Base-by-base conservation (phyloP, 1,140 invertebrate genomes). In the Caenorhabditis brenneri region DNA sequence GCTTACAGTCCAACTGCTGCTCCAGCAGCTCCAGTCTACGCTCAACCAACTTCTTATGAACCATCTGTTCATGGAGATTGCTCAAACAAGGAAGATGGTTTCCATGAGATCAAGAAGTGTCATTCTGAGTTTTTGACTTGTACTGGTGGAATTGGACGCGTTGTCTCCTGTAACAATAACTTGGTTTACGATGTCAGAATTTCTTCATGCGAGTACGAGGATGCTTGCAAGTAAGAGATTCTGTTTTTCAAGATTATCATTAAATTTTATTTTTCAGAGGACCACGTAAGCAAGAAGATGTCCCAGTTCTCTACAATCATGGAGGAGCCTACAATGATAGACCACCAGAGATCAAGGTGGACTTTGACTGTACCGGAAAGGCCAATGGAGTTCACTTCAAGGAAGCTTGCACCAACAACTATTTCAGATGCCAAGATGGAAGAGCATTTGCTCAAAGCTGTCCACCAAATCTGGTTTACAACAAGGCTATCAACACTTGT, bases 41-140 rank as follows among this genome's bases (percentile, higher is more conserved):
- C 65, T 42, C 9, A 12, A 74, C 19, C 36, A 74, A 42, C 22
- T 10, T 10, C n/a, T 12, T 74, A 74, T 22, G 9, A 74, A 9
- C 65, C 65, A 74, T 33, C 33, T 10, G n/a, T 74, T 42, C 65
- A 74, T 24, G 65, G 65, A 42, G 65, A 46, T 46, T 74, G 65
- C 10, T 10, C 16, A 15, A 42, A 19, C 7, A 65, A 36, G 12
- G 31, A 42, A 24, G 65, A 74, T 15, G 65, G 65, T 24, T 42
- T 74, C 36, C 46, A 12, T 24, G 65, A 10, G 7, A 74, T 74
- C 36, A 74, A 74, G n/a, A 19, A 39, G 2, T 74, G 65, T 31
- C 65, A 74, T 24, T 2, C 19, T 10, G 12, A 39, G 15, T 74
- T 74, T 19, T 46, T 74, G 36, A 24, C 36, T 10, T 74, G 65